Evolutionary conservation across 2,888 invertebrate species (phyloP), one percentile per base, ranked within the genome.

Genomic region (Pterobdella sp.): DNA sequence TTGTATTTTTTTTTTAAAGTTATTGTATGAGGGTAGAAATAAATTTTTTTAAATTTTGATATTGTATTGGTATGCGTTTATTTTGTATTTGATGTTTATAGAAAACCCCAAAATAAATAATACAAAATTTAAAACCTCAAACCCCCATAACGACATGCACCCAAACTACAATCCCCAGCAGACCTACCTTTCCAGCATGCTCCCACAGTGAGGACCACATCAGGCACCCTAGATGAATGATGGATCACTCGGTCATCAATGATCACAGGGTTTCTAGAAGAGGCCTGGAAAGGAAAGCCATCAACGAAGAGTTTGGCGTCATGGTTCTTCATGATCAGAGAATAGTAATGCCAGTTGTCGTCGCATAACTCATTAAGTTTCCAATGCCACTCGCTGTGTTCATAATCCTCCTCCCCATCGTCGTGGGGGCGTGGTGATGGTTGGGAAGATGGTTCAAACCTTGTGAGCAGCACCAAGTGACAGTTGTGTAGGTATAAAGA

Each of bases 211-310:
- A 97, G 86, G 4, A 93, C 94, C 10, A 96, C 97, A 83, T 77
- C 79, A 76, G 81, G 80, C n/a, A 83, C 81, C 64, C 80, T 79
- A 79, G 92, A 92, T 0, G 95, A 93, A 10, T 94, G 93, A 83
- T 97, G 97, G 64, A 98, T 87, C 0, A 97, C 96, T 96, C 96
- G 97, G 86, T 98, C 98, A 83, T 98, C 97, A 81, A 98, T 93
- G 68, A 98, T 93, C 85, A 97, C 96, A 0, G 95, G 94, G 79
- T 93, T 94, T 81, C 90, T 89, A 81, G 90, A 87, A 79, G 87
- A 88, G 71, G 85, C 84, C 73, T 86, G 86, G 78, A 88, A 89
- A 65, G 89, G 86, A 80, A 90, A 89, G 0, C 95, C 96, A 84
- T 96, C 96, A 76, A 96, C 89, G 83, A 88, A 91, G 75, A 96